phyloP scores from a whole-genome alignment of 2,888 invertebrate species.

The Dicyrtomina minuta region DNA sequence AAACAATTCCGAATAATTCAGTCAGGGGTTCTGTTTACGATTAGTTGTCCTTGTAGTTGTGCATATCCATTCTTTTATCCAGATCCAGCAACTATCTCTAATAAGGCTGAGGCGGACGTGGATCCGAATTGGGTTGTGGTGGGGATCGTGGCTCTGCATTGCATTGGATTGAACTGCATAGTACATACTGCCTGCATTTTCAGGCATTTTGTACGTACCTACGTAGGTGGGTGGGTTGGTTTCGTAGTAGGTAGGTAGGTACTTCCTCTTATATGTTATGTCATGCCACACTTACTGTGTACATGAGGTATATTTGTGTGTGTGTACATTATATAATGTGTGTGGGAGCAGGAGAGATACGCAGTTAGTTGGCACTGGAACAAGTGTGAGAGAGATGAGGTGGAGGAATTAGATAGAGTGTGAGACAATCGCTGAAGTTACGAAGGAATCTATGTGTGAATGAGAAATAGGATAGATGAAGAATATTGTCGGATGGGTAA shows the following conservation, averaged over 20 bases:
- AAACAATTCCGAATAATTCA: no score
- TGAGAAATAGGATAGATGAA: conserved; percentile 36
- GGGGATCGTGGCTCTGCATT: no score
- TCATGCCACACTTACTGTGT: no score
- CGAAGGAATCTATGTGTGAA: conserved; percentile 41
- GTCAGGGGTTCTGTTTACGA: no score
- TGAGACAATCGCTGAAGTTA: conserved; percentile 30
- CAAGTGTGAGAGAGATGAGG: conserved; percentile 41
- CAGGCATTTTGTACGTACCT: conserved; percentile 5
- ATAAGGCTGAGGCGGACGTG: no score
- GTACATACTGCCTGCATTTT: conserved; percentile 1
- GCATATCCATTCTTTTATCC: no score
- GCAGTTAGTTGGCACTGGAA: conserved; percentile 34
- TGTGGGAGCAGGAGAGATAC: conserved; percentile 12
- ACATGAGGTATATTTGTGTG: conserved; percentile 1
- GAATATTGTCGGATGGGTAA: conserved; percentile 16
- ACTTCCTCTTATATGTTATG: background rate
- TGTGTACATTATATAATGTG: background rate
- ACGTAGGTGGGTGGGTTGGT: background rate
- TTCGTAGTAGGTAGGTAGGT: background rate
- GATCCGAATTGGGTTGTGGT: no score
- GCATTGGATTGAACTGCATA: no score
- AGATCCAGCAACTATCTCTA: no score
- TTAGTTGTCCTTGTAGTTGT: no score
- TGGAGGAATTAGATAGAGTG: conserved; percentile 39